These are phyloP conservation scores for Eudemis profundana DNA, from an alignment of 2,888 invertebrate genomes.

Conservation along the genomic window DNA sequence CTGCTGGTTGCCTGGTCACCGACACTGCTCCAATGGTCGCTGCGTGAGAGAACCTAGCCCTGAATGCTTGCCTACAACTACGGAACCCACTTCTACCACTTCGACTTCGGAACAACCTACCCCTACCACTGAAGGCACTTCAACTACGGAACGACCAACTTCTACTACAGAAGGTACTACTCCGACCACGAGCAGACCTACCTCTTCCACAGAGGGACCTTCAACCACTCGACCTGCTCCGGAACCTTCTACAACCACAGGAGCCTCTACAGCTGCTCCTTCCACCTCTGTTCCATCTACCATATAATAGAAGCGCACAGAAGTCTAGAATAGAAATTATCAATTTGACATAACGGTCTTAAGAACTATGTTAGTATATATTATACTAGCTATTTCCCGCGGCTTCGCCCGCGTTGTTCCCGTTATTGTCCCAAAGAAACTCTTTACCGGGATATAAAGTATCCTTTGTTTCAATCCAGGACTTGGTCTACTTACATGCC, in stretches of 20 bases:
- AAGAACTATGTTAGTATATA: too few relatives aligned
- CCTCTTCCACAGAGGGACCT: constrained; percentile 1
- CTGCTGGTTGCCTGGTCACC: constrained; percentile 38
- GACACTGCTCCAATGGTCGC: constrained; percentile 44
- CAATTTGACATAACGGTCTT: too few relatives aligned
- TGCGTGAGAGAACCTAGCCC: constrained; percentile 44
- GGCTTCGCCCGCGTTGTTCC: too few relatives aligned
- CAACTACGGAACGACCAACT: not conserved
- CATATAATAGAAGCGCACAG: too few relatives aligned
- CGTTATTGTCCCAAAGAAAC: too few relatives aligned
- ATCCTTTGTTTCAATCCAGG: too few relatives aligned
- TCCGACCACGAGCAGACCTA: not conserved
- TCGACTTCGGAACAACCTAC: not conserved
- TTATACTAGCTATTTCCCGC: too few relatives aligned
- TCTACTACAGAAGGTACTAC: constrained; percentile 4
- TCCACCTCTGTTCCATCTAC: not conserved
- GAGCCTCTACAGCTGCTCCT: not conserved
- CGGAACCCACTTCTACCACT: not conserved
- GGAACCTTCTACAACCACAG: not conserved
- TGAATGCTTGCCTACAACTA: constrained; percentile 19
- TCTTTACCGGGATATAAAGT: too few relatives aligned
- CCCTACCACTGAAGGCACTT: not conserved
- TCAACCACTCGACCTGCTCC: too few relatives aligned
- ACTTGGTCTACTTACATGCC: too few relatives aligned
- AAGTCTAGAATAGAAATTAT: too few relatives aligned